Base-by-base conservation (phyloP, 2,888 invertebrate species). In the Noctuana brunneofusca region DNA sequence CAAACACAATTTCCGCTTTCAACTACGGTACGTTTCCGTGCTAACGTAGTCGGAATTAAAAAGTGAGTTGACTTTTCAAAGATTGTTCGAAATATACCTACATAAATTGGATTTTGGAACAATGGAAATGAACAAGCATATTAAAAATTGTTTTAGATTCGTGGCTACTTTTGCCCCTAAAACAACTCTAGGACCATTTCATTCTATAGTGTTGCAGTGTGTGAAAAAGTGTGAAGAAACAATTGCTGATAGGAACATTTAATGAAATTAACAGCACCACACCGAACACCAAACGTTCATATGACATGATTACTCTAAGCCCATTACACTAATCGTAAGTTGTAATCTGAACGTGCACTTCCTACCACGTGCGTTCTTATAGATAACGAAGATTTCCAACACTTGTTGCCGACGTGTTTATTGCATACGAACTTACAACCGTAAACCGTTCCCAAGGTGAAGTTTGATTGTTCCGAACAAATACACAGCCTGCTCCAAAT, bases 321-420 rank as follows among this genome's bases (percentile, higher is more conserved):
- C 12, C 20, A 22, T 27, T 50, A 50, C n/a, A n/a, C n/a, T n/a
- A n/a, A n/a, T n/a, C n/a, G n/a, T n/a, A n/a, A n/a, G 11, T 16
- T n/a, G 18, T 52, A 30, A 30, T 52, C 9, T 30, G 18, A 30
- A 50, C 50, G 50, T 27, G 12, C 6, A 27, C 32, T 12, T 30
- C 4, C 9, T 43, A 52, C n/a, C 27, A 77, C 75, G 75, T 76
- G 75, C 70, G 72, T 75, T n/a, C n/a, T n/a, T n/a, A n/a, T n/a
- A n/a, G n/a, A 69, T 69, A 78, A 4, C n/a, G 8, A 74, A 75
- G 78, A 69, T 68, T 71, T 67, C 75, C 65, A 72, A 73, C 83
- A 86, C 84, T 84, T 84, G 81, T 84, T 86, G 83, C 80, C 71
- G 78, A 83, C 78, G 77, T 82, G 80, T 87, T 86, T 87, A 86